Percentiles rank a stretch among this genome's conserved stretches.
Conservation (phyloP, 2,113 vertebrate genomes). For the Petroica traversi region DNA sequence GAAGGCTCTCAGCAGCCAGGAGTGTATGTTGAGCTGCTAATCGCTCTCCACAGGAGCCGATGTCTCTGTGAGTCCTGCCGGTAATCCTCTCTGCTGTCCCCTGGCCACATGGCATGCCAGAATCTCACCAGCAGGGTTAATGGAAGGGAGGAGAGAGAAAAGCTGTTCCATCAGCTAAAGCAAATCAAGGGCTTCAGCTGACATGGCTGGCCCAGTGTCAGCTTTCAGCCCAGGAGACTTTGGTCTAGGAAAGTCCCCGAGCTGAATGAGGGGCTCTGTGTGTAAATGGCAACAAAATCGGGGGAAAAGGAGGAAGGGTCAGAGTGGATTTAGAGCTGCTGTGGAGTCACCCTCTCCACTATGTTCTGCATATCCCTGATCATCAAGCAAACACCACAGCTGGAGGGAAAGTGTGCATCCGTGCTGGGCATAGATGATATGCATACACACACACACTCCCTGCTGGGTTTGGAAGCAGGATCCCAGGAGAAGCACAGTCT, state of each 20-base stretch:
- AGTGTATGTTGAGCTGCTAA: not conserved
- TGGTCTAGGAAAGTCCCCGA: fast-evolving
- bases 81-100: not conserved
- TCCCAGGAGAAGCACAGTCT: not conserved
- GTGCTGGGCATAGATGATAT: fast-evolving
- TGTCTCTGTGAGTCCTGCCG: not conserved
- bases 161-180: not conserved
- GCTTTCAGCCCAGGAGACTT: not conserved
- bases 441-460: too few relatives aligned
- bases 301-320: not conserved
- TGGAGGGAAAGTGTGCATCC: not conserved
- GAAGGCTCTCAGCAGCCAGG: not conserved
- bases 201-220: not conserved
- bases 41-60: not conserved
- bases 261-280: not conserved
- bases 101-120: not conserved
- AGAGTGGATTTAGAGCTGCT: not conserved
- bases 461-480: not conserved
- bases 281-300: not conserved
- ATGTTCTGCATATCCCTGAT: not conserved
- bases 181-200: not conserved
- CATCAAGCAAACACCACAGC: not conserved
- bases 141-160: not conserved
- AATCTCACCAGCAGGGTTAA: not conserved
- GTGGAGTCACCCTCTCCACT: not conserved